These are phyloP conservation scores for Vimba vimba DNA, from an alignment of 2,113 vertebrate species.

Conservation along the genomic window DNA sequence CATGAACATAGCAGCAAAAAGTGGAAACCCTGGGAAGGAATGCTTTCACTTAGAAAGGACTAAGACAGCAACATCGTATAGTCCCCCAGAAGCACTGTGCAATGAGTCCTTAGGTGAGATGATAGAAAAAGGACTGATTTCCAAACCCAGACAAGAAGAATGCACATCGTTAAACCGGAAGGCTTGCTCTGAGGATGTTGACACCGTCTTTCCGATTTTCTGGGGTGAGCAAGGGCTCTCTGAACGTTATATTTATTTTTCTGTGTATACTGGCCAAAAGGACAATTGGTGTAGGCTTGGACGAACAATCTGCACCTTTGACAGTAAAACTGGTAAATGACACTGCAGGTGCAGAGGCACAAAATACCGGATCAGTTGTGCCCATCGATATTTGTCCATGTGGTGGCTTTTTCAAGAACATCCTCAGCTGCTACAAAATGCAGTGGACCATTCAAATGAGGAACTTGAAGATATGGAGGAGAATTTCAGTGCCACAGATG, in stretches of 20 bases:
- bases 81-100: neutral
- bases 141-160: neutral
- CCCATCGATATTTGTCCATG: neutral
- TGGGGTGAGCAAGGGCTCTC: neutral
- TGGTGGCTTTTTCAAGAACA: neutral
- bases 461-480: neutral
- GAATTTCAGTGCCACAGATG: neutral
- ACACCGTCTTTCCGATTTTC: conserved; percentile 17
- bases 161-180: neutral
- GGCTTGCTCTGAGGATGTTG: conserved; percentile 4
- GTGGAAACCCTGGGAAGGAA: conserved; percentile 20
- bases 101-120: neutral
- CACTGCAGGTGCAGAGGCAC: neutral
- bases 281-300: neutral
- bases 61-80: neutral
- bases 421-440: neutral
- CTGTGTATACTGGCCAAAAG: conserved; percentile 16
- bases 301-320: neutral
- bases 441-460: neutral
- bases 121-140: neutral
- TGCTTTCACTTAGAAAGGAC: conserved; percentile 28
- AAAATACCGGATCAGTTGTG: neutral
- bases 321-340: conserved; percentile 8
- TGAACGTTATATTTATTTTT: neutral
- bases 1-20: neutral